Evolutionary conservation across 2,113 vertebrate species (phyloP).

Genomic region (Phalacrocorax pelagicus): DNA sequence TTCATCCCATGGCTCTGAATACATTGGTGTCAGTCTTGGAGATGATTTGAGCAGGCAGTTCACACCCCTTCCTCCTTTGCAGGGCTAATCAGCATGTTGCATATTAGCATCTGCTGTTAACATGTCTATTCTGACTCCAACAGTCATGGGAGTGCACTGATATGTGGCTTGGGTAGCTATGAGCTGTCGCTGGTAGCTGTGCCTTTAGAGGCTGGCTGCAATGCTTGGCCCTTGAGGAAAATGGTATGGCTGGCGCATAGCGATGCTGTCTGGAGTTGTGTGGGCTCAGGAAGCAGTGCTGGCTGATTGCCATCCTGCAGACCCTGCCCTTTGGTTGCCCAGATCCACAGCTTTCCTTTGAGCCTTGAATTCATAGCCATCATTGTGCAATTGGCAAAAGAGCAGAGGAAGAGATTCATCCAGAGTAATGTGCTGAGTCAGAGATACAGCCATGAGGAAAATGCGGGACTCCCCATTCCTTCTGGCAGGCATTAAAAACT

Average conservation of each 20-base stretch:
- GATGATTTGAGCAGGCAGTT: not conserved
- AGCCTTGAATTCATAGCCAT: not conserved
- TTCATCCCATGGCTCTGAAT: not conserved
- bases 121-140: fast-evolving
- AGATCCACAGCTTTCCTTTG: not conserved
- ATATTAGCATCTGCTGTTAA: not conserved
- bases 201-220: not conserved
- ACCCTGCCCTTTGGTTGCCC: not conserved
- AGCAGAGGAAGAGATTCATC: not conserved
- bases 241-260: not conserved
- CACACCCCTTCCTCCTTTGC: not conserved
- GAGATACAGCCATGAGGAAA: not conserved
- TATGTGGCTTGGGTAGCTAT: not conserved
- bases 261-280: not conserved
- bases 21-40: fast-evolving
- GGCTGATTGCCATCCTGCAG: not conserved
- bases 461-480: not conserved
- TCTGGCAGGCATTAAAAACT: not conserved
- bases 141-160: not conserved
- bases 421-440: not conserved
- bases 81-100: not conserved
- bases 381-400: not conserved
- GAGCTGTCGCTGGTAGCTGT: not conserved
- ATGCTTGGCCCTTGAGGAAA: not conserved
- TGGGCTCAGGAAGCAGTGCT: not conserved